These are phyloP conservation scores for Frankliniella intonsa DNA, from an alignment of 2,888 invertebrate species.

Conservation along the genomic window DNA sequence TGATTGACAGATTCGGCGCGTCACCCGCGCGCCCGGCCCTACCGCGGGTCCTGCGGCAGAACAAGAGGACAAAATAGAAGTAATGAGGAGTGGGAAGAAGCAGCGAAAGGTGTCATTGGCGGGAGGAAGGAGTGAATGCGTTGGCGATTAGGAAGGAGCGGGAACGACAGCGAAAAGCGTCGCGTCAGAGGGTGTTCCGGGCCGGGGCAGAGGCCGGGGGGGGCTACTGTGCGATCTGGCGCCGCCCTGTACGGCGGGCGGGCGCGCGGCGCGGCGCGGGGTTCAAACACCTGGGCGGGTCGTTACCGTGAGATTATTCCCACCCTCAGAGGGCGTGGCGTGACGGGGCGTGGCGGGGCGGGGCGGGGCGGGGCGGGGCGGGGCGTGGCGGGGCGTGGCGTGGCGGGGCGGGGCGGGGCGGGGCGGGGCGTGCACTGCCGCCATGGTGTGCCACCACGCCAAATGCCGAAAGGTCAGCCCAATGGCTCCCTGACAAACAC, in stretches of 20 bases:
- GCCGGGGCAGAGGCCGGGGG: too few relatives aligned
- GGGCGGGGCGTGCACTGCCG: neutral
- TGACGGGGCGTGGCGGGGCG: too few relatives aligned
- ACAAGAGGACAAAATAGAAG: neutral
- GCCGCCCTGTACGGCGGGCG: neutral
- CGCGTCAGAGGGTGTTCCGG: neutral
- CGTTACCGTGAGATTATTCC: too few relatives aligned
- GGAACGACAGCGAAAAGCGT: neutral
- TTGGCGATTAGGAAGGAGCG: neutral
- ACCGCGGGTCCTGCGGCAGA: neutral
- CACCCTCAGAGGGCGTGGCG: too few relatives aligned
- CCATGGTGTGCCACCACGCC: neutral
- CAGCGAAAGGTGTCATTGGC: neutral
- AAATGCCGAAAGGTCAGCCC: constrained; percentile 6
- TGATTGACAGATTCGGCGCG: too few relatives aligned
- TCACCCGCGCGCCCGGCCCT: too few relatives aligned
- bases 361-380: neutral
- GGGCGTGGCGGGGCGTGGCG: neutral
- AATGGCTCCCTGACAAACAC: neutral
- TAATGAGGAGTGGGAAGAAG: neutral
- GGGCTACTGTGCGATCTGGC: neutral
- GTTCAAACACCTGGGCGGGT: too few relatives aligned
- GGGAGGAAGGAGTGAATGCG: neutral
- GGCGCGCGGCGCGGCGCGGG: too few relatives aligned
- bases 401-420: neutral